Evolutionary conservation across 2,113 vertebrate species (phyloP).

Genomic region (Odobenus rosmarus): DNA sequence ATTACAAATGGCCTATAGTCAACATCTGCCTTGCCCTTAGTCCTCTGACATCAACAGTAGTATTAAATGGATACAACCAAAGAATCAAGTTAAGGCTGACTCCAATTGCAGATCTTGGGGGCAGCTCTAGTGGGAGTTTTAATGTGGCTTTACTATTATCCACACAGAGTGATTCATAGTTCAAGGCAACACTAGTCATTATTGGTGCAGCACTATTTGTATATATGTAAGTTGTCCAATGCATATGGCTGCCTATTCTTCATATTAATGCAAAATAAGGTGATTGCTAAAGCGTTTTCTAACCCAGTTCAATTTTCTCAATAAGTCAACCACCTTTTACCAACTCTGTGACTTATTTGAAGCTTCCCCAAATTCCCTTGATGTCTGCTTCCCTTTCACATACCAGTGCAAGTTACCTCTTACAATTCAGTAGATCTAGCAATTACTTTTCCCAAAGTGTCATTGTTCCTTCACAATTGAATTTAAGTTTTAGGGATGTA

Average conservation of each 20-base stretch:
- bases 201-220: not conserved
- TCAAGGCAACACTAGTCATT: not conserved
- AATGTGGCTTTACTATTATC: not conserved
- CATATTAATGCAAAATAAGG: not conserved
- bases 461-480: not conserved
- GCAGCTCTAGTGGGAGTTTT: not conserved
- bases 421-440: not conserved
- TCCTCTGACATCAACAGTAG: not conserved
- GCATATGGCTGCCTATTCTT: not conserved
- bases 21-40: not conserved
- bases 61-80: conserved; percentile 53
- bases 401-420: not conserved
- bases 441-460: conserved; percentile 37
- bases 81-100: not conserved
- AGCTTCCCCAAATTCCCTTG: not conserved
- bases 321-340: conserved; percentile 7
- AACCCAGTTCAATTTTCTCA: not conserved
- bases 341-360: not conserved
- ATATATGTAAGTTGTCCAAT: not conserved
- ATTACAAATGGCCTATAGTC: not conserved
- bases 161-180: not conserved
- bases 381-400: not conserved
- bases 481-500: conserved; percentile 14
- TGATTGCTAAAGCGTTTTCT: not conserved
- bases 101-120: not conserved